These are phyloP conservation scores for Mythimna vitellina DNA, from an alignment of 2,888 invertebrate genomes.

Conservation along the genomic window DNA sequence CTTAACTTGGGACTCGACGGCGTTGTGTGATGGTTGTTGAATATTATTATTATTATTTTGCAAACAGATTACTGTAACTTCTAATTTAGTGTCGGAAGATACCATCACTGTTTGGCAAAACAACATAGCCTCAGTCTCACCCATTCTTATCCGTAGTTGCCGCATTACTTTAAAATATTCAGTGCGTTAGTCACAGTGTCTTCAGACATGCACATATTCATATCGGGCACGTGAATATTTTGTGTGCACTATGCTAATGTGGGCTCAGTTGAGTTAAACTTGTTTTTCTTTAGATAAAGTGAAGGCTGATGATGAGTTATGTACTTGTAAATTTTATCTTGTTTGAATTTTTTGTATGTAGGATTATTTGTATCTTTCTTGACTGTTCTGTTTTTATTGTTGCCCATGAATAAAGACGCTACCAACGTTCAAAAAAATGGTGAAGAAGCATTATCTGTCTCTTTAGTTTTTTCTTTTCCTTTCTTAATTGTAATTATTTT, in stretches of 20 bases:
- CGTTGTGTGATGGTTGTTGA: too few relatives aligned
- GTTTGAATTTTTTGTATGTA: background rate
- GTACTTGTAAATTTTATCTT: conserved; percentile 16
- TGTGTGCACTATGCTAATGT: conserved; percentile 41
- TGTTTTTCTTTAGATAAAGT: conserved; percentile 26
- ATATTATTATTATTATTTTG: too few relatives aligned
- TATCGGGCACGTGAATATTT: conserved; percentile 38
- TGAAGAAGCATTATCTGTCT: too few relatives aligned
- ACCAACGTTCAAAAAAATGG: too few relatives aligned
- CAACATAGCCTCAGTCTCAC: too few relatives aligned
- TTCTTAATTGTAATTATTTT: too few relatives aligned
- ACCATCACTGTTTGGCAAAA: too few relatives aligned
- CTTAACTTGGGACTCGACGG: too few relatives aligned
- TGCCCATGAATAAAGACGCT: background rate
- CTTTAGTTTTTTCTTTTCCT: too few relatives aligned
- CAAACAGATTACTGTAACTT: too few relatives aligned
- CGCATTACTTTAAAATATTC: conserved; percentile 38
- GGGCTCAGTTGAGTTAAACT: conserved; percentile 3
- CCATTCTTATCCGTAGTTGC: background rate
- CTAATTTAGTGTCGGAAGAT: too few relatives aligned
- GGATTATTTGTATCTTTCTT: background rate
- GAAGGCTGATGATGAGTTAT: conserved; percentile 3
- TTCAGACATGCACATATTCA: conserved; percentile 41
- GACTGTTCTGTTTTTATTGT: background rate
- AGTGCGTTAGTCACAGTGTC: conserved; percentile 33